Conservation (phyloP, 2,113 vertebrate species). For the Macroglossus sobrinus region DNA sequence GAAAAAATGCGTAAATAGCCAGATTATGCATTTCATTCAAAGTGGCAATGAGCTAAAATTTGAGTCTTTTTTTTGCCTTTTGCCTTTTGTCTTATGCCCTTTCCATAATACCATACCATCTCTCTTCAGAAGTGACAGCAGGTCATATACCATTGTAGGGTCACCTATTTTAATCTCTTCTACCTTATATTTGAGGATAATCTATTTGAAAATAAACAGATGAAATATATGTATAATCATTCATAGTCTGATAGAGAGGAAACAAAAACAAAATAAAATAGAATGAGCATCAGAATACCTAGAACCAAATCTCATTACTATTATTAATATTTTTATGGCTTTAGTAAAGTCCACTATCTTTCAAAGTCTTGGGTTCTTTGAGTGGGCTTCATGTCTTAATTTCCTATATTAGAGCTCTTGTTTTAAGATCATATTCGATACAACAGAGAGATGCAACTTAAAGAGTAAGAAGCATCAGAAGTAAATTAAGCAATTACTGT, state of each 20-base stretch:
- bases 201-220: background rate
- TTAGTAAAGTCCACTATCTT: background rate
- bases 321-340: background rate
- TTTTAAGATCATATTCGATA: slow-evolving; percentile 6
- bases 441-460: background rate
- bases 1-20: background rate
- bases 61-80: too few relatives aligned
- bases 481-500: background rate
- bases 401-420: background rate
- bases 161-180: background rate
- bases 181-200: background rate
- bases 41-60: background rate
- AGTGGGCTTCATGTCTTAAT: background rate
- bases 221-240: background rate
- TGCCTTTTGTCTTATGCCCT: background rate
- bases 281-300: background rate
- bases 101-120: background rate
- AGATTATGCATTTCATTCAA: background rate
- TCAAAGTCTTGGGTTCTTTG: background rate
- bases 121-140: background rate
- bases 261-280: background rate
- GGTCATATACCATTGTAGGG: background rate
- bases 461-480: background rate
- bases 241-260: background rate
- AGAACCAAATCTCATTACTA: background rate